Evolutionary conservation across 2,797 vertebrate species (phyloP).

Genomic region (Leuciscus waleckii): DNA sequence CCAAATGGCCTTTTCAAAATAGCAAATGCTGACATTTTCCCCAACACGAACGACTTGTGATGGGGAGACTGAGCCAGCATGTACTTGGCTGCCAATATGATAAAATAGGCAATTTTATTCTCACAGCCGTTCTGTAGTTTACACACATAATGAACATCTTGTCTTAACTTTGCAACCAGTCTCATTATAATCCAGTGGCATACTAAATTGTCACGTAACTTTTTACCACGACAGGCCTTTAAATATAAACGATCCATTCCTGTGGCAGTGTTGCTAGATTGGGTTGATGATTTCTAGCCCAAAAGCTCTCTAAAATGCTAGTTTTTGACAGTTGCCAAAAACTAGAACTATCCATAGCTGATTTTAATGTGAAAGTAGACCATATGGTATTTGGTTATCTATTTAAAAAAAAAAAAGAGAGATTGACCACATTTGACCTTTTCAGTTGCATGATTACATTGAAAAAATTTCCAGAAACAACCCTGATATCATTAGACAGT

Average conservation of each 20-base stretch:
- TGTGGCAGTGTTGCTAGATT: background rate
- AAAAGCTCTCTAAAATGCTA: background rate
- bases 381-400: too few relatives aligned
- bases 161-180: background rate
- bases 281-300: background rate
- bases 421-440: background rate
- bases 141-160: background rate
- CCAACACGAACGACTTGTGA: background rate
- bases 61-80: background rate
- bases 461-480: background rate
- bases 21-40: constrained; percentile 46
- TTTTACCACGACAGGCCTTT: background rate
- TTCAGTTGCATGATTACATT: background rate
- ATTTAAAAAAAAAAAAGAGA: too few relatives aligned
- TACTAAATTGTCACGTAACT: constrained; percentile 43
- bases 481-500: background rate
- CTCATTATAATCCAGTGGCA: constrained; percentile 38
- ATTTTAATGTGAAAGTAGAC: background rate
- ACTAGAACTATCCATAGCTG: background rate
- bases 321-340: too few relatives aligned
- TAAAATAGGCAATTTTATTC: constrained; percentile 32
- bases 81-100: constrained; percentile 6
- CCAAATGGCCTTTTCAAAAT: constrained; percentile 50
- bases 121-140: background rate
- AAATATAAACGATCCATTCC: background rate